Evolutionary conservation across 2,797 vertebrate species (phyloP), one percentile per base, ranked within the genome.

Genomic region (Champsocephalus esox): DNA sequence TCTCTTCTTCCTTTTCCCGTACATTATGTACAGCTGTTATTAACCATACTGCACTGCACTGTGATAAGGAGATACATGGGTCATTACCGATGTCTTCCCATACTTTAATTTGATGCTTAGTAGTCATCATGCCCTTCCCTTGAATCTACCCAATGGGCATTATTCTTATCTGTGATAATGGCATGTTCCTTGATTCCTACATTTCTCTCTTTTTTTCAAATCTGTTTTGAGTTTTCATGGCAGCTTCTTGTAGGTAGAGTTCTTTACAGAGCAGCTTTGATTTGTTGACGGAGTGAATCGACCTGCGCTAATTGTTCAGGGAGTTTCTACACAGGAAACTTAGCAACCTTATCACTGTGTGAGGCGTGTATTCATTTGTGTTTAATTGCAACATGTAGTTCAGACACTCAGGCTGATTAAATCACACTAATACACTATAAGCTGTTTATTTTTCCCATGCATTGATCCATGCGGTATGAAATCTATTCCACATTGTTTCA

Each of bases 111-210:
- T 70, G 38, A 80, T 71, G 59, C 61, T 61, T 64, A 17, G 56
- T 58, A 73, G 75, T 67, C 77, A 54, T 19, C 12, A 2, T 59
- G 49, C 46, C 71, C 72, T 82, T 78, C 50, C 74, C 70, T 82
- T 80, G 72, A 69, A 63, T 57, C 71, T 43, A 7, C 56, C 64
- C 4, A 13, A 69, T 34, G 2, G 14, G 54, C 63, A 45, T 52
- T 64, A 10, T 49, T 73, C 60, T 65, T 45, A 34, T 58, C 10
- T 56, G 44, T 45, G 51, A 65, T 49, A 61, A 71, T 60, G 54
- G 3, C 3, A 10, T 19, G n/a, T 49, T 28, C 43, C 17, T 45
- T 44, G 8, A 14, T 56, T 46, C 7, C 14, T 38, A 10, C 17
- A 55, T 65, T 44, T 46, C 3, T 28, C 10, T 10, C 9, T 32